phyloP scores from a whole-genome alignment of 1,140 invertebrate genomes.

The Hylaeus volcanicus region DNA sequence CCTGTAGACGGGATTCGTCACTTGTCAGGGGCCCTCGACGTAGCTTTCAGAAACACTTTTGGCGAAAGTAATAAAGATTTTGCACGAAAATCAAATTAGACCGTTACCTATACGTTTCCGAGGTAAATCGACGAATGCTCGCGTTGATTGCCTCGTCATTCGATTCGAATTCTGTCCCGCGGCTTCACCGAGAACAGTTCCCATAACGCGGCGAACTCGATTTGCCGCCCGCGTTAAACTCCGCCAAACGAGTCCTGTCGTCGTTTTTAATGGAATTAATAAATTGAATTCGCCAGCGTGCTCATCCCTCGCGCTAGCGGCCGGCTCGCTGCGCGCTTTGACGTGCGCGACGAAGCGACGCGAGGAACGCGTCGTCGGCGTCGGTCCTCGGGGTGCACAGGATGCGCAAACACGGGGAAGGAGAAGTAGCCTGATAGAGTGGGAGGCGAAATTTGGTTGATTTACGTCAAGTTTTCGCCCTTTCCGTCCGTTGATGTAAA shows the following conservation, averaged over 20 bases:
- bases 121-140: too few relatives aligned
- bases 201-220: not conserved
- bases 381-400: slow-evolving; percentile 15
- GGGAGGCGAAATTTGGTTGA: slow-evolving; percentile 40
- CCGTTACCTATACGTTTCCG: too few relatives aligned
- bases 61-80: not conserved
- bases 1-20: too few relatives aligned
- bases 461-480: slow-evolving; percentile 35
- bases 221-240: slow-evolving; percentile 14
- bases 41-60: too few relatives aligned
- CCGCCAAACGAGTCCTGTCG: slow-evolving; percentile 7
- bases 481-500: slow-evolving; percentile 30
- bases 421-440: slow-evolving; percentile 29
- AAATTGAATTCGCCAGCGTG: slow-evolving; percentile 51
- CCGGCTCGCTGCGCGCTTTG: slow-evolving; percentile 25
- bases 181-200: not conserved
- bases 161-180: not conserved
- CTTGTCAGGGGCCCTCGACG: too few relatives aligned
- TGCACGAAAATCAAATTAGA: too few relatives aligned
- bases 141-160: not conserved
- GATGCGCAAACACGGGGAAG: slow-evolving; percentile 12
- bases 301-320: slow-evolving; percentile 38
- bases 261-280: slow-evolving; percentile 47
- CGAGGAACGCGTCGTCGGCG: not conserved
- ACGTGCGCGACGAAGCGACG: not conserved